Evolutionary conservation across 2,888 invertebrate species (phyloP).

Genomic region (Lamproptera curius): DNA sequence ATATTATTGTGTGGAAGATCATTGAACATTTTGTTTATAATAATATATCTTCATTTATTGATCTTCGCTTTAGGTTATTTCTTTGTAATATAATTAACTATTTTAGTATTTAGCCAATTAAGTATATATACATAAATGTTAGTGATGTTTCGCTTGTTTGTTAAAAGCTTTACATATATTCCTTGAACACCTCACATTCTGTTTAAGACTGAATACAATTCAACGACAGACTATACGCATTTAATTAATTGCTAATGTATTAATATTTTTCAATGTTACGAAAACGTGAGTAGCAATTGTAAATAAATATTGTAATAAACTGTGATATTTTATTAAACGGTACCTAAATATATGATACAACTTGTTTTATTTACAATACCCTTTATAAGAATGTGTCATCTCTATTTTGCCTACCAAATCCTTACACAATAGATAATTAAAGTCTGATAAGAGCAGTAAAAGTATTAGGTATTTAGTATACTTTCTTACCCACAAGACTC

Average conservation of each 20-base stretch:
- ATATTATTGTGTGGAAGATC: no score
- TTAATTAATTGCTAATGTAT: slow-evolving; percentile 24
- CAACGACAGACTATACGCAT: slow-evolving; percentile 24
- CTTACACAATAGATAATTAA: no score
- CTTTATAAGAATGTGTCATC: background rate
- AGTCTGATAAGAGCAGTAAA: no score
- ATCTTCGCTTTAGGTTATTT: no score
- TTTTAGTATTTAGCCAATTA: slow-evolving; percentile 5
- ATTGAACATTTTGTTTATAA: no score
- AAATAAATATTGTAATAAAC: slow-evolving; percentile 57
- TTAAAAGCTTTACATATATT: slow-evolving; percentile 10
- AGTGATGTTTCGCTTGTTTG: slow-evolving; percentile 4
- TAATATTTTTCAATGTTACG: slow-evolving; percentile 17
- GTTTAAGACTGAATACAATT: slow-evolving; percentile 31
- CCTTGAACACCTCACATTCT: slow-evolving; percentile 17
- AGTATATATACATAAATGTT: slow-evolving; percentile 1
- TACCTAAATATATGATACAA: slow-evolving; percentile 17
- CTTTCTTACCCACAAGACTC: no score
- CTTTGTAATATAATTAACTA: slow-evolving; percentile 1
- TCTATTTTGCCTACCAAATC: no score
- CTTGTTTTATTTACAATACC: slow-evolving; percentile 9
- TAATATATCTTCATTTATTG: no score
- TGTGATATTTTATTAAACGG: slow-evolving; percentile 44
- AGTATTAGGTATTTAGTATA: no score
- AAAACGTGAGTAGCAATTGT: slow-evolving; percentile 9